phyloP scores from a whole-genome alignment of 2,888 invertebrate species.

The Lissonota sp. region DNA sequence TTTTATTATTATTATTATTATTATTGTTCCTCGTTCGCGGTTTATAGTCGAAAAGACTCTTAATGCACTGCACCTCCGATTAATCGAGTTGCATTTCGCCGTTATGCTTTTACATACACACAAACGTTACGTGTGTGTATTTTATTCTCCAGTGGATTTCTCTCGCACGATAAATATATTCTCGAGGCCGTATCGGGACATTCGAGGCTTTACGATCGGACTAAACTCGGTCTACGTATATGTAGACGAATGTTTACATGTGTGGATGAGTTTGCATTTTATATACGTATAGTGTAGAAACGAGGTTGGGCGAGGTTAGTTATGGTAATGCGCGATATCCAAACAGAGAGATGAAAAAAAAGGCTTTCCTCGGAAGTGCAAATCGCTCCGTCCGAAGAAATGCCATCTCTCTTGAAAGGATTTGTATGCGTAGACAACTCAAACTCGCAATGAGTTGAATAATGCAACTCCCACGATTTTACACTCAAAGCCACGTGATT shows the following conservation, averaged over 20 bases:
- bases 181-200: slow-evolving; percentile 59
- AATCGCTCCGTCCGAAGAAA: slow-evolving; percentile 57
- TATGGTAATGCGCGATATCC: neutral
- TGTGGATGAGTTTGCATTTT: neutral
- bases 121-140: neutral
- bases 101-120: neutral
- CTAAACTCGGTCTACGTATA: slow-evolving; percentile 34
- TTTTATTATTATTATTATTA: slow-evolving; percentile 16
- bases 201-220: slow-evolving; percentile 53
- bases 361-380: slow-evolving; percentile 57
- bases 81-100: slow-evolving; percentile 1
- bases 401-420: slow-evolving; percentile 49
- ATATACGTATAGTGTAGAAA: slow-evolving; percentile 2
- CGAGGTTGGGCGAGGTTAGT: slow-evolving; percentile 64
- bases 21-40: neutral
- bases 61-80: slow-evolving; percentile 13
- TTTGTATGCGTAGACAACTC: too few relatives aligned
- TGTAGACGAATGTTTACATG: neutral
- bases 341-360: neutral
- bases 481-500: too few relatives aligned
- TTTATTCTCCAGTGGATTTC: neutral
- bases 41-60: slow-evolving; percentile 6
- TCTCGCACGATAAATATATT: slow-evolving; percentile 62
- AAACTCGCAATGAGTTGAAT: too few relatives aligned
- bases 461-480: too few relatives aligned